These are phyloP conservation scores for Orthonyx spaldingii DNA, from an alignment of 2,113 vertebrate genomes.

Conservation along the genomic window DNA sequence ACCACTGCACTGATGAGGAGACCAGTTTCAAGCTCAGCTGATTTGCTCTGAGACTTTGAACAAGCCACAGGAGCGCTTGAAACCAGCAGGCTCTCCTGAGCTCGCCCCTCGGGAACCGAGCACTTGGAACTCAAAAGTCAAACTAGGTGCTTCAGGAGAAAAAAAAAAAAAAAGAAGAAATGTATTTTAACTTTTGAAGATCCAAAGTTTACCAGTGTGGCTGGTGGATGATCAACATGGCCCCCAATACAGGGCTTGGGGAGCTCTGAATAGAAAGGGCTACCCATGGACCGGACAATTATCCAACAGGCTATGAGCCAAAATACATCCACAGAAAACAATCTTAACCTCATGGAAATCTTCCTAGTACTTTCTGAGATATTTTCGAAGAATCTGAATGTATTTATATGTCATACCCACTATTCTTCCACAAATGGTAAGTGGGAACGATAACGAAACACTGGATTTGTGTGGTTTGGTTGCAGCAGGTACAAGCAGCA, in stretches of 20 bases:
- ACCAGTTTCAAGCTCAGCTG: neutral
- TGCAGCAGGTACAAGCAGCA: neutral
- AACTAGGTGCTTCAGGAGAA: neutral
- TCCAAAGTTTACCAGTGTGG: neutral
- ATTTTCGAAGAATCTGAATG: neutral
- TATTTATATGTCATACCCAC: neutral
- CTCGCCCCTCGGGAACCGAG: neutral
- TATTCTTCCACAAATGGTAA: neutral
- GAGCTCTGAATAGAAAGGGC: neutral
- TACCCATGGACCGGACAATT: neutral
- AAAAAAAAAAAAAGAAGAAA: accelerated
- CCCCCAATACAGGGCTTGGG: neutral
- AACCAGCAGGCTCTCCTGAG: neutral
- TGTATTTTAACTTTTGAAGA: neutral
- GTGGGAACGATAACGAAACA: neutral
- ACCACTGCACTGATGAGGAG: neutral
- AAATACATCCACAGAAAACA: neutral
- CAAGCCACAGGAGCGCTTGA: neutral
- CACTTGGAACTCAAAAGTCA: neutral
- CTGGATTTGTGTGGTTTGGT: neutral
- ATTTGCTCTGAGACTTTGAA: neutral
- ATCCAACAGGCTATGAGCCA: neutral
- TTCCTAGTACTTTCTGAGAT: neutral
- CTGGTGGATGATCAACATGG: neutral
- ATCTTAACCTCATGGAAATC: neutral